Evolutionary conservation across 2,113 vertebrate genomes (phyloP).

Genomic region (Neodon shergylaensis): DNA sequence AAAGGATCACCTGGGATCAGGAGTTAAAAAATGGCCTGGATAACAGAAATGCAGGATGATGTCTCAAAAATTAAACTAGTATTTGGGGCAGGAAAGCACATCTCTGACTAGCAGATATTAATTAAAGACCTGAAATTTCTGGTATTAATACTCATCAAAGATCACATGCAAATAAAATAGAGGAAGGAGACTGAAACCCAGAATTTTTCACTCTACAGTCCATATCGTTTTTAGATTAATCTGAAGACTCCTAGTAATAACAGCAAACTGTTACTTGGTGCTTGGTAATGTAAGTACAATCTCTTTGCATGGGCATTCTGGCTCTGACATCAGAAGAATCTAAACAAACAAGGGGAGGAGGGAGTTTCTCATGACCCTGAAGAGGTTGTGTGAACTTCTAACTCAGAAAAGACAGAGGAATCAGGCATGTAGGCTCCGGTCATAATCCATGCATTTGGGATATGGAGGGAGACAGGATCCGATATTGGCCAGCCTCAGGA

Average conservation of each 20-base stretch:
- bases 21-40: neutral
- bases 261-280: slow-evolving; percentile 10
- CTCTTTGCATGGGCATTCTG: neutral
- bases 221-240: slow-evolving; percentile 7
- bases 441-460: neutral
- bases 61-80: neutral
- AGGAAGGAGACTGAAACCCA: neutral
- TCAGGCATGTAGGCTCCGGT: neutral
- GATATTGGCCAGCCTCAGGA: neutral
- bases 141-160: neutral
- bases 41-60: neutral
- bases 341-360: slow-evolving; percentile 9
- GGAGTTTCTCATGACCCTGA: neutral
- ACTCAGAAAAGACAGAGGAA: slow-evolving; percentile 34
- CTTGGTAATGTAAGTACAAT: neutral
- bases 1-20: neutral
- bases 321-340: slow-evolving; percentile 21
- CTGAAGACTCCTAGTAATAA: slow-evolving; percentile 10
- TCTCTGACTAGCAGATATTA: neutral
- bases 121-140: slow-evolving; percentile 32
- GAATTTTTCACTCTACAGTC: neutral
- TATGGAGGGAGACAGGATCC: neutral
- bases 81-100: neutral
- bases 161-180: slow-evolving; percentile 27
- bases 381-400: slow-evolving; percentile 52